phyloP scores from a whole-genome alignment of 2,797 vertebrate genomes.

The Octomys mimax region DNA sequence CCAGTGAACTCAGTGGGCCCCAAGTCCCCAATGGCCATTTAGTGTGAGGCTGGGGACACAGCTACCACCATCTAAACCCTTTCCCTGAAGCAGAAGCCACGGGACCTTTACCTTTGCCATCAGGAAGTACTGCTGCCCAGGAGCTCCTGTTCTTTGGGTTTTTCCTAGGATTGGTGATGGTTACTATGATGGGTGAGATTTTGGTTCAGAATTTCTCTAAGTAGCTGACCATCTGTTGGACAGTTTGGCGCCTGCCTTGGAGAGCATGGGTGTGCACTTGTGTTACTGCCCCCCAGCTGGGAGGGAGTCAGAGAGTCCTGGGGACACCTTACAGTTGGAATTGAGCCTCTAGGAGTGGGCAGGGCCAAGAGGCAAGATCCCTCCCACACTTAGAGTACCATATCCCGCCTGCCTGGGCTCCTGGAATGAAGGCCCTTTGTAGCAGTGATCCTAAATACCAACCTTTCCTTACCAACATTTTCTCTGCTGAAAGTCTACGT shows the following conservation, averaged over 20 bases:
- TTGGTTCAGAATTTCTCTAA: background rate
- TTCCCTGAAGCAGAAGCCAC: background rate
- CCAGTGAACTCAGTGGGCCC: background rate
- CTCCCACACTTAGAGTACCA: constrained; percentile 40
- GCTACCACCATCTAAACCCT: background rate
- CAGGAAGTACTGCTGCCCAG: background rate
- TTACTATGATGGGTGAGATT: background rate
- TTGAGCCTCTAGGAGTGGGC: background rate
- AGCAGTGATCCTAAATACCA: constrained; percentile 46
- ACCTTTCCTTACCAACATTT: constrained; percentile 50
- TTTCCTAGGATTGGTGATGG: background rate
- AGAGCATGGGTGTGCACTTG: fast-evolving
- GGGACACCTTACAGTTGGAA: fast-evolving
- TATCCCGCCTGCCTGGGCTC: constrained; percentile 23
- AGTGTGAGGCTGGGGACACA: background rate
- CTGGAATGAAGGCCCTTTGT: constrained; percentile 5
- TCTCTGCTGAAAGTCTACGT: constrained; percentile 67
- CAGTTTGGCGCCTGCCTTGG: background rate
- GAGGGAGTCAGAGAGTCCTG: fast-evolving
- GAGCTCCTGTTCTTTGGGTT: background rate
- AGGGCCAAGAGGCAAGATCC: background rate
- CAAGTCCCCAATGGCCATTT: background rate
- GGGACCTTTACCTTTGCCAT: fast-evolving
- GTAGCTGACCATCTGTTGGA: constrained; percentile 29
- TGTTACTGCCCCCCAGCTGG: fast-evolving